Evolutionary conservation across 2,797 vertebrate species (phyloP).

Genomic region (Cirrhinus mrigala): DNA sequence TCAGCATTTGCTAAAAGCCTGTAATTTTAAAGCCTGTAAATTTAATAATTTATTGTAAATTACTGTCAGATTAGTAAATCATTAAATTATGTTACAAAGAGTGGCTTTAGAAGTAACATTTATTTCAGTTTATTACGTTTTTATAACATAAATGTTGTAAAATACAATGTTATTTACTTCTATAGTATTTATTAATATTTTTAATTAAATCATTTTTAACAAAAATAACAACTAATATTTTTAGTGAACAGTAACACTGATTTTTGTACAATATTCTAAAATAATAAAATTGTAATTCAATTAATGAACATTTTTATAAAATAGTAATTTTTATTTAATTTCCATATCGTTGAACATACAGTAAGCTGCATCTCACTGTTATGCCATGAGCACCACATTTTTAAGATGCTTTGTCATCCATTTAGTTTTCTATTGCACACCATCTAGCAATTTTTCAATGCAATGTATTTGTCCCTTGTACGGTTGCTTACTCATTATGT

Average conservation of each 20-base stretch:
- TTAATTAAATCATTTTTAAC: no score
- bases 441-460: neutral
- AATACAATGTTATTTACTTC: no score
- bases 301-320: neutral
- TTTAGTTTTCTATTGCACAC: neutral
- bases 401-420: neutral
- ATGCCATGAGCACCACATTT: neutral
- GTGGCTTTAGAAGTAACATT: neutral
- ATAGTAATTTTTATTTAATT: neutral
- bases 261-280: neutral
- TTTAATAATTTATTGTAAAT: neutral
- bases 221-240: neutral
- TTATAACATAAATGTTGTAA: no score
- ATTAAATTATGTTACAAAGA: neutral
- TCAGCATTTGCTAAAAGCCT: neutral
- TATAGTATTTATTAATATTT: no score
- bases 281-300: neutral
- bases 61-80: neutral
- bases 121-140: neutral
- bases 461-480: neutral
- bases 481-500: constrained; percentile 5
- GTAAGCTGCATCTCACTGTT: neutral
- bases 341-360: neutral
- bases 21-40: neutral
- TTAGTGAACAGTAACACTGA: neutral